Base-by-base conservation (phyloP, 2,797 vertebrate genomes). In the Antennarius maculatus region DNA sequence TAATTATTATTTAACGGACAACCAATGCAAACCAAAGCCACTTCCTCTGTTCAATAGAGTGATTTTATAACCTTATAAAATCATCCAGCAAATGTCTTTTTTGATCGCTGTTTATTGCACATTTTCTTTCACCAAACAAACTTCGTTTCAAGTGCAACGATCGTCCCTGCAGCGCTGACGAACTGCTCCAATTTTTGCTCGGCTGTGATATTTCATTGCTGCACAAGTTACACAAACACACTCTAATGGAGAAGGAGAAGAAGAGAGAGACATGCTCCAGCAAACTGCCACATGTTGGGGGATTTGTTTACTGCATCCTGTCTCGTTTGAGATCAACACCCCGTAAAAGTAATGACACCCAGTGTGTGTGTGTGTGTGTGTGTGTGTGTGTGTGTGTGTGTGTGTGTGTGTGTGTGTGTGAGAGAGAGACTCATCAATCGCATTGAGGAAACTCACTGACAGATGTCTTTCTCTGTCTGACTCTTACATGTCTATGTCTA, bases 271-370 rank as follows among this genome's bases (percentile, higher is more conserved):
- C 80, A 71, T 58, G 82, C 87, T 69, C 83, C 86, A 84, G 69
- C 83, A 88, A 91, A 87, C 71, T 37, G 16, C 76, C 84, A 87
- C 88, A 85, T 80, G 86, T 87, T 87, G 69, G 80, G 75, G 84
- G 88, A 88, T 82, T 80, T 80, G 82, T 92, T 93, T 92, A 86
- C 80, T 54, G 50, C 79, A 89, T 87, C 83, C 86, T 84, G 88
- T 81, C 81, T 75, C 82, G 71, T 76, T 28, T 56, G 55, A 77
- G 79, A 83, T 92, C 77, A 58, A 85, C 80, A 80, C 66, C 71
- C 75, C 66, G 63, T 82, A 90, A 86, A 84, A 87, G 81, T n/a
- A 34, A 43, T 67, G 71, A 78, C 78, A 79, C 55, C 65, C 76
- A 11, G 49, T 64, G 8, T 41, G 0, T 5, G 49, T 54, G 15